A percentile compares a stretch with the other conserved stretches of the same genome.
Conservation (phyloP, 2,888 invertebrate species). For the Eueremaeus valkanovi region DNA sequence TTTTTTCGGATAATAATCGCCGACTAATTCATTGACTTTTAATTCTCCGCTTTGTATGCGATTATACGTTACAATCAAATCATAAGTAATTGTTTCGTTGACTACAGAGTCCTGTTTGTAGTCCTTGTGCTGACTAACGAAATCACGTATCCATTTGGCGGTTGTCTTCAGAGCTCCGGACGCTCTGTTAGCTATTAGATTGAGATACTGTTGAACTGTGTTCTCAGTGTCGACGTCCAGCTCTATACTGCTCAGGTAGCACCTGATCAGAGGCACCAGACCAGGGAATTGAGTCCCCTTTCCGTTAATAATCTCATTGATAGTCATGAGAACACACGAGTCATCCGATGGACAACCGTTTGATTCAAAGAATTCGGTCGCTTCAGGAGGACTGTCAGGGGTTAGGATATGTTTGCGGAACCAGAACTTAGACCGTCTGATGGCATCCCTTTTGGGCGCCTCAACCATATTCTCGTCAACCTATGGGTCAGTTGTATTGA, state of each 20-base stretch:
- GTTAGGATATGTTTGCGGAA: conserved; percentile 74
- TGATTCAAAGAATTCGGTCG: conserved; percentile 50
- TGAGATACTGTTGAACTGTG: conserved; percentile 91
- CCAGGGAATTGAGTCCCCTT: conserved; percentile 69
- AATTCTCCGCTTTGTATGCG: neutral
- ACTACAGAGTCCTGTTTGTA: conserved; percentile 90
- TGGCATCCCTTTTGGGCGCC: conserved; percentile 86
- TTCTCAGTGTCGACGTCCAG: conserved; percentile 97
- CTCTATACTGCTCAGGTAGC: conserved; percentile 89
- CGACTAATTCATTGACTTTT: too few species aligned
- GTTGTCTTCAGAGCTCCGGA: conserved; percentile 70
- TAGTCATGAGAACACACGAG: neutral
- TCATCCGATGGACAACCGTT: conserved; percentile 45
- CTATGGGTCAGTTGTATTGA: conserved; percentile 37
- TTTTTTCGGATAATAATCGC: too few species aligned
- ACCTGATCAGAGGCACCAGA: conserved; percentile 85
- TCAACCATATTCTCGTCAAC: conserved; percentile 95
- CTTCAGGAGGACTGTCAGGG: conserved; percentile 54
- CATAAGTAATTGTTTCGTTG: conserved; percentile 79
- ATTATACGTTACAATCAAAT: conserved; percentile 60
- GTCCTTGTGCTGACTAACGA: conserved; percentile 78
- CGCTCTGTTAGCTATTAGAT: conserved; percentile 67
- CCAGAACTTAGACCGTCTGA: conserved; percentile 80
- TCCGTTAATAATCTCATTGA: conserved; percentile 14
- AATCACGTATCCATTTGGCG: conserved; percentile 89